These are phyloP conservation scores for Diarsia dahlii DNA, from an alignment of 2,888 invertebrate species.

Conservation along the genomic window DNA sequence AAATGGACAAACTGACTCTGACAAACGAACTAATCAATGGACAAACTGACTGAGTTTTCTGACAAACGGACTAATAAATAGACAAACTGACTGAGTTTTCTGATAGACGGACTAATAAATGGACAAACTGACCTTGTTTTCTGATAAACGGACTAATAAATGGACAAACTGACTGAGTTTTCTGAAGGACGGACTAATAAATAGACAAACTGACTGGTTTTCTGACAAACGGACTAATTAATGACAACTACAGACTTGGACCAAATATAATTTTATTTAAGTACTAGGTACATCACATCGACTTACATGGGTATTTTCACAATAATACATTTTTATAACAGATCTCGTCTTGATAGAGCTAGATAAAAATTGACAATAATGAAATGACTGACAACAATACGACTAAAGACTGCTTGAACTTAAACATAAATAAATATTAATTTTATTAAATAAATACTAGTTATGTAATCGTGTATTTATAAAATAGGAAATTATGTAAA, in stretches of 20 bases:
- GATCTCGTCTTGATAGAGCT: slow-evolving; percentile 61
- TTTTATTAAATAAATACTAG: slow-evolving; percentile 21
- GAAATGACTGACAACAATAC: slow-evolving; percentile 32
- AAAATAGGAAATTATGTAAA: slow-evolving; percentile 1
- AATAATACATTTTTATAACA: slow-evolving; percentile 36
- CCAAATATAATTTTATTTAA: slow-evolving; percentile 57
- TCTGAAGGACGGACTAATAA: not conserved
- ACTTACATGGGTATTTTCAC: slow-evolving; percentile 35
- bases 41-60: too few relatives aligned
- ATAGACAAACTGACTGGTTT: not conserved
- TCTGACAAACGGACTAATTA: slow-evolving; percentile 3
- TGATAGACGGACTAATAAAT: not conserved
- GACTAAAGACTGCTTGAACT: slow-evolving; percentile 60
- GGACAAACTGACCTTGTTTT: not conserved
- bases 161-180: not conserved
- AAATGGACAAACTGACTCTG: slow-evolving; percentile 8
- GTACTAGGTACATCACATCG: slow-evolving; percentile 23
- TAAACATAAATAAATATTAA: slow-evolving; percentile 19
- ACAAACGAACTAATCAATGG: slow-evolving; percentile 1
- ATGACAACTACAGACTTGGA: slow-evolving; percentile 27
- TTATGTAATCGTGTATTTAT: slow-evolving; percentile 28
- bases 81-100: not conserved
- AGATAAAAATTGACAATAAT: slow-evolving; percentile 43
- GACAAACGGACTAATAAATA: not conserved
- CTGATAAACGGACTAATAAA: slow-evolving; percentile 16